These are phyloP conservation scores for Belonocnema kinseyi DNA, from an alignment of 1,140 invertebrate species.

Conservation along the genomic window DNA sequence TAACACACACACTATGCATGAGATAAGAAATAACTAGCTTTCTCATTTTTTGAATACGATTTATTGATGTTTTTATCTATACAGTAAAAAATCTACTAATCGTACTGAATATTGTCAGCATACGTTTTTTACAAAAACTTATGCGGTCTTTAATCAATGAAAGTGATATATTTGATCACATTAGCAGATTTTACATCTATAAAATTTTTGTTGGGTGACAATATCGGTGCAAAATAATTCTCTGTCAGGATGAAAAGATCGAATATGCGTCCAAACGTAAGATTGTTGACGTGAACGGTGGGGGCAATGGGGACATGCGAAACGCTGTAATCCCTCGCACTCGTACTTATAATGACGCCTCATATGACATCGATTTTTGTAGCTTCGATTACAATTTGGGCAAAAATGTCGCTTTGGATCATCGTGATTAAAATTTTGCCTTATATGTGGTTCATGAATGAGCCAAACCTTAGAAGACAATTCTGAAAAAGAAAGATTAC, in stretches of 20 bases:
- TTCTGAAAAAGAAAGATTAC: slow-evolving; percentile 7
- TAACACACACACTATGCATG: no score
- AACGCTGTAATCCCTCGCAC: slow-evolving; percentile 76
- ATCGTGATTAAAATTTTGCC: not conserved
- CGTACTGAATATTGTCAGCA: no score
- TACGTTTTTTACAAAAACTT: no score
- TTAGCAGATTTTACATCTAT: not conserved
- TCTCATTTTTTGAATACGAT: no score
- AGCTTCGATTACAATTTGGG: slow-evolving; percentile 74
- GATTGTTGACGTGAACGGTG: slow-evolving; percentile 70
- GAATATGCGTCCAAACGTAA: slow-evolving; percentile 70
- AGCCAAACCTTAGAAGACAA: not conserved
- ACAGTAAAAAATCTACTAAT: no score
- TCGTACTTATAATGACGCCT: slow-evolving; percentile 78
- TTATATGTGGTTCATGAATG: not conserved
- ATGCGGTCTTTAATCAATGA: no score
- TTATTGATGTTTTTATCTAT: no score
- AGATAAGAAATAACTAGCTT: no score
- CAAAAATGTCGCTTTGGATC: slow-evolving; percentile 67
- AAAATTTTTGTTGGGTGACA: slow-evolving; percentile 55
- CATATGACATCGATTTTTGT: slow-evolving; percentile 76
- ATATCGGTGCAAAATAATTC: slow-evolving; percentile 69
- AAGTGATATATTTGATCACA: no score
- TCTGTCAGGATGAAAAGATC: slow-evolving; percentile 61
- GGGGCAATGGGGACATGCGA: slow-evolving; percentile 76